Evolutionary conservation across 2,113 vertebrate species (phyloP), one percentile per base, ranked within the genome.

Genomic region (Hippocampus abdominalis): DNA sequence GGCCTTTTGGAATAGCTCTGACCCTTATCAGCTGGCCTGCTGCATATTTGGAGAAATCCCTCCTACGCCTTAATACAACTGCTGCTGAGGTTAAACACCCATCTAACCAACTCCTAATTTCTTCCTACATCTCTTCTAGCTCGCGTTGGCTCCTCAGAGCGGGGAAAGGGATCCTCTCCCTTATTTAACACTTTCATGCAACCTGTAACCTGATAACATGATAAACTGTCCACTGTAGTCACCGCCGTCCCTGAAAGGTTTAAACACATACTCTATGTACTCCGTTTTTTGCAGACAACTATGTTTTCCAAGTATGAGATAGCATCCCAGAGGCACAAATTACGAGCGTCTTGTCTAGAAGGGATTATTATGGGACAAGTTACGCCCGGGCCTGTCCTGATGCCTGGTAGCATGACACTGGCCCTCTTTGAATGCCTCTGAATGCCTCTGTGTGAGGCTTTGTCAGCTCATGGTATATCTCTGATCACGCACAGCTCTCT

Each of bases 1-100:
- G 56, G 63, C 73, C 78, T 87, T 36, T 83, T 83, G 66, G 78
- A 78, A 81, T 29, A 59, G 18, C 76, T 48, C 64, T 64, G 56
- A 76, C 64, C 70, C 80, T 86, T 85, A 88, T 89, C 85, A 86
- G 82, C 74, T 36, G 67, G 62, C 67, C 65, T 53, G 74, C 57
- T 77, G 76, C 62, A 70, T 77, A 76, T 81, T 81, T 74, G 74
- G 77, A 54, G 57, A 72, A 56, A 77, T 60, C 64, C 74, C 77
- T 77, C 81, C 81, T 80, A 81, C 66, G 61, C 74, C 71, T 84
- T 84, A 40, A 66, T 79, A 72, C 81, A 86, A 86, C 76, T 84
- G 79, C 73, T 48, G 71, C 82, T 78, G 46, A 49, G 44, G 77
- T 76, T 79, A 64, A 77, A 82, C 66, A 59, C 74, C 67, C 36